phyloP scores from a whole-genome alignment of 2,888 invertebrate genomes.

The Reticulitermes lucifugus region DNA sequence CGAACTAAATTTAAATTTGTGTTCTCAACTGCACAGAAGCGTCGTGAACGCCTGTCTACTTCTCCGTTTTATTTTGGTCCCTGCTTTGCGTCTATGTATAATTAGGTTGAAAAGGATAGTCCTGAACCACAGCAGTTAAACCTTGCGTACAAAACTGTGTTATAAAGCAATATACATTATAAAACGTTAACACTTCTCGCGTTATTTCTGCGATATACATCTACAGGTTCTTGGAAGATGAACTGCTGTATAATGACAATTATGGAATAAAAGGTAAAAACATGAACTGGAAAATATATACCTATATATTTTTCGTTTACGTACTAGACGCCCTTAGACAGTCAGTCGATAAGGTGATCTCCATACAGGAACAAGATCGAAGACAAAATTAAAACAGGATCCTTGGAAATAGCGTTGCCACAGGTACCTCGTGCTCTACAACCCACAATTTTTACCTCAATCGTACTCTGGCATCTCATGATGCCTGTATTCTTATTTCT shows the following conservation, averaged over 20 bases:
- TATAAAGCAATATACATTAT: background rate
- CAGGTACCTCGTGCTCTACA: no score
- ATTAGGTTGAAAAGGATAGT: background rate
- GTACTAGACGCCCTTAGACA: background rate
- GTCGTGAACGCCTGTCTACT: background rate
- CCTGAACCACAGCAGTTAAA: background rate
- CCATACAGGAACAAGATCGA: no score
- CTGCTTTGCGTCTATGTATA: background rate
- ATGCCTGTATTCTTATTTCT: no score
- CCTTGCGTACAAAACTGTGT: background rate
- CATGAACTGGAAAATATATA: no score
- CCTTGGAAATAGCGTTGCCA: no score
- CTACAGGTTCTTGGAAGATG: no score
- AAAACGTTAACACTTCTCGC: background rate
- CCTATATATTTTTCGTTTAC: no score
- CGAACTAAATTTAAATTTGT: slow-evolving; percentile 31
- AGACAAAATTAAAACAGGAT: no score
- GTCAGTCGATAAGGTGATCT: no score
- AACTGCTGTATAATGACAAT: no score
- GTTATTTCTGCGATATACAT: background rate
- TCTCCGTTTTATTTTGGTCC: slow-evolving; percentile 27
- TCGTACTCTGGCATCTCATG: no score
- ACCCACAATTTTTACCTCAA: background rate
- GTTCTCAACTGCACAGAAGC: slow-evolving; percentile 19
- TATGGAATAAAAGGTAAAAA: no score